Percentiles rank a stretch among this genome's conserved stretches.
phyloP scores from a whole-genome alignment of 2,113 vertebrate genomes.

The human (Homo sapiens) region GRCh38 chr7:11101501-11102000 shows the following conservation, averaged over 20 bases:
- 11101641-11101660: neutral
- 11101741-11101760: constrained; percentile 46
- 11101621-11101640: constrained; percentile 29
- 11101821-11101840: constrained; percentile 29
- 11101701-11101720: constrained; percentile 78
- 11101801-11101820: constrained; percentile 9
- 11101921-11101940: constrained; percentile 10
- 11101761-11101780: constrained; percentile 23
- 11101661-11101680: constrained; percentile 71
- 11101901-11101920: neutral
- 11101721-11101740: constrained; percentile 67
- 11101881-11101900: constrained; percentile 45
- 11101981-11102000: neutral
- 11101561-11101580: neutral
- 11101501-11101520: neutral
- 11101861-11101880: constrained; percentile 40
- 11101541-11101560: constrained; percentile 23
- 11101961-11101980: neutral
- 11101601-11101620: constrained; percentile 66
- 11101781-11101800: neutral
- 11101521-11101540: neutral
- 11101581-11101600: neutral
- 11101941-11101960: neutral
- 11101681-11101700: constrained; percentile 82
- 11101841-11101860: neutral